Conservation (phyloP, 2,113 vertebrate genomes). For the Pedionomus torquatus region DNA sequence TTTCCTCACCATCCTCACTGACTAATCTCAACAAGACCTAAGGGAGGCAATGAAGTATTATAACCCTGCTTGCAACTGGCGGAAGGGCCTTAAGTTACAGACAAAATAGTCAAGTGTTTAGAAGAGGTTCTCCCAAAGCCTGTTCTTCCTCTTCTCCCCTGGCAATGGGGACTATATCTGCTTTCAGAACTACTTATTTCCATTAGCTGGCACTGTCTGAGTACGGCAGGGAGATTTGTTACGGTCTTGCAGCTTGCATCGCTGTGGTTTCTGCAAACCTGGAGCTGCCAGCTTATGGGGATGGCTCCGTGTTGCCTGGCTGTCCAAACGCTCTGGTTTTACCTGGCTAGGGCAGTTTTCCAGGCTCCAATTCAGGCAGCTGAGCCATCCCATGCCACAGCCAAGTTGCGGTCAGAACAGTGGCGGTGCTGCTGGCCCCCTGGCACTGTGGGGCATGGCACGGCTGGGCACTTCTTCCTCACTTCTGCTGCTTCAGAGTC, state of each 20-base stretch:
- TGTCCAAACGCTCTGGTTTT: background rate
- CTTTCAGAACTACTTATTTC: background rate
- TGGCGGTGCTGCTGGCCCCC: background rate
- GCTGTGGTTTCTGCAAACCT: background rate
- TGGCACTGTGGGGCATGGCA: fast-evolving
- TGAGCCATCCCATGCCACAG: background rate
- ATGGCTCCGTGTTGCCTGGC: background rate
- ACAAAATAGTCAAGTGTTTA: background rate
- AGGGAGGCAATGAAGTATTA: background rate
- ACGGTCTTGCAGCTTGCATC: fast-evolving
- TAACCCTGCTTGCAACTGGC: background rate
- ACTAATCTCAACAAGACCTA: background rate
- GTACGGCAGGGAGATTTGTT: background rate
- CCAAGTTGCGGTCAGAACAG: background rate
- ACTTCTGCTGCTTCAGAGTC: fast-evolving
- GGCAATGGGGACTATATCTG: background rate
- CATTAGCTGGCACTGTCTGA: background rate
- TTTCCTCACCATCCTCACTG: background rate
- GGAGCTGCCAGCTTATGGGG: background rate
- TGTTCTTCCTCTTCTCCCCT: background rate
- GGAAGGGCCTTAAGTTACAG: background rate
- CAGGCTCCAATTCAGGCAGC: background rate
- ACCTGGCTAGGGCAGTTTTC: background rate
- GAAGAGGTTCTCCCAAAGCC: background rate
- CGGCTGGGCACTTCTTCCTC: background rate